These are phyloP conservation scores for Epinephelus cyanopodus DNA, from an alignment of 2,113 vertebrate species.

Conservation along the genomic window DNA sequence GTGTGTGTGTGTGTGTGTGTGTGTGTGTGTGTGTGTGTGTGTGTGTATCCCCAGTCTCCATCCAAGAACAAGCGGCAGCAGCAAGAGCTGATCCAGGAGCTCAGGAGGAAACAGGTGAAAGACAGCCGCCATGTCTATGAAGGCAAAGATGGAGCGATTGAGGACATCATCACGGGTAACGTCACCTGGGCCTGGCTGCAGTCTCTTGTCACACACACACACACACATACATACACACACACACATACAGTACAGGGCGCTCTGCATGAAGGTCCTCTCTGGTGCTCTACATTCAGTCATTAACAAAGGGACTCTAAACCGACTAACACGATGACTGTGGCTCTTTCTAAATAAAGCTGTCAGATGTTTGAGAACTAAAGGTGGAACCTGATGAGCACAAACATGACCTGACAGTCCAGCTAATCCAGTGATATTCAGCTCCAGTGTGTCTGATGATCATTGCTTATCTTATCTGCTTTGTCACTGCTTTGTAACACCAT, in stretches of 20 bases:
- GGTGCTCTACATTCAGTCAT: constrained; percentile 57
- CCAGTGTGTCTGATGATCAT: constrained; percentile 52
- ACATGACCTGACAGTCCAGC: constrained; percentile 54
- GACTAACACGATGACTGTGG: constrained; percentile 70
- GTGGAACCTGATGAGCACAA: constrained; percentile 47
- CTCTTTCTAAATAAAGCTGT: constrained; percentile 44
- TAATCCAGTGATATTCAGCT: constrained; percentile 38
- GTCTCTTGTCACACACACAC: constrained; percentile 9
- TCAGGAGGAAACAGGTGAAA: constrained; percentile 94
- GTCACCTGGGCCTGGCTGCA: constrained; percentile 15
- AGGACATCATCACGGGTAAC: constrained; percentile 97
- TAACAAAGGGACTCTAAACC: constrained; percentile 60
- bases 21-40: constrained; percentile 47
- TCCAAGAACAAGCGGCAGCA: constrained; percentile 91
- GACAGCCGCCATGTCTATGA: constrained; percentile 96
- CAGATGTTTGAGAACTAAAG: constrained; percentile 56
- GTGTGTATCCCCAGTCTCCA: constrained; percentile 79
- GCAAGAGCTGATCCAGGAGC: constrained; percentile 94
- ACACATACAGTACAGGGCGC: constrained; percentile 24
- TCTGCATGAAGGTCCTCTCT: constrained; percentile 70
- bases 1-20: constrained; percentile 11
- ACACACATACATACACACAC: constrained; percentile 26
- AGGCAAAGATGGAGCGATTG: constrained; percentile 96
- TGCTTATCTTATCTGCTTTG: constrained; percentile 66
- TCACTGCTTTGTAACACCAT: constrained; percentile 69